These are phyloP conservation scores for Melanerpes formicivorus DNA, from an alignment of 2,113 vertebrate genomes.

Conservation along the genomic window DNA sequence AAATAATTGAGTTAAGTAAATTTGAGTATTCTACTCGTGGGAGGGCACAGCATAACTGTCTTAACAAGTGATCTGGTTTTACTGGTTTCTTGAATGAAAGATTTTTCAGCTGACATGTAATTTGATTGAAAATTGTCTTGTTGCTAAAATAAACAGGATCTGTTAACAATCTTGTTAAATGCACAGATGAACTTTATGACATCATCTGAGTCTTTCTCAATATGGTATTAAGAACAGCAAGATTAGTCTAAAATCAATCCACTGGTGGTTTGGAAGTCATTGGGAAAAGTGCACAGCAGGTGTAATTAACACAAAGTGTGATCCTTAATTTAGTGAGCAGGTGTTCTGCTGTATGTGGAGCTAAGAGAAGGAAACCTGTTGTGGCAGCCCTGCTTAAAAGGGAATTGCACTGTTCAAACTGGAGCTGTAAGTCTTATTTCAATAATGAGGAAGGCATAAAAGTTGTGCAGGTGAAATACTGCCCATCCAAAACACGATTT, in stretches of 20 bases:
- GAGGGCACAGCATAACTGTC: background rate
- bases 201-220: conserved; percentile 5
- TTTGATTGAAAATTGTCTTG: background rate
- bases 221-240: conserved; percentile 4
- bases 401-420: background rate
- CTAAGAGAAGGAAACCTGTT: background rate
- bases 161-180: conserved; percentile 20
- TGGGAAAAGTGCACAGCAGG: conserved; percentile 59
- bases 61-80: background rate
- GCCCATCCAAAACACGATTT: background rate
- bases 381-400: background rate
- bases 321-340: conserved; percentile 48
- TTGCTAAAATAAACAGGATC: background rate
- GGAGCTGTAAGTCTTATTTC: conserved; percentile 1
- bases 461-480: background rate
- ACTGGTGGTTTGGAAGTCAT: background rate
- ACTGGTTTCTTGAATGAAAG: background rate
- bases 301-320: conserved; percentile 49
- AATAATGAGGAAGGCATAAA: background rate
- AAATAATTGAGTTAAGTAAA: background rate
- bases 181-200: conserved; percentile 23
- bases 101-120: background rate
- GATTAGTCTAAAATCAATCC: conserved; percentile 44
- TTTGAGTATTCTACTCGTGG: background rate
- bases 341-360: conserved; percentile 33